Conservation (phyloP, 2,888 invertebrate genomes). For the Branchinecta sandiegonensis region DNA sequence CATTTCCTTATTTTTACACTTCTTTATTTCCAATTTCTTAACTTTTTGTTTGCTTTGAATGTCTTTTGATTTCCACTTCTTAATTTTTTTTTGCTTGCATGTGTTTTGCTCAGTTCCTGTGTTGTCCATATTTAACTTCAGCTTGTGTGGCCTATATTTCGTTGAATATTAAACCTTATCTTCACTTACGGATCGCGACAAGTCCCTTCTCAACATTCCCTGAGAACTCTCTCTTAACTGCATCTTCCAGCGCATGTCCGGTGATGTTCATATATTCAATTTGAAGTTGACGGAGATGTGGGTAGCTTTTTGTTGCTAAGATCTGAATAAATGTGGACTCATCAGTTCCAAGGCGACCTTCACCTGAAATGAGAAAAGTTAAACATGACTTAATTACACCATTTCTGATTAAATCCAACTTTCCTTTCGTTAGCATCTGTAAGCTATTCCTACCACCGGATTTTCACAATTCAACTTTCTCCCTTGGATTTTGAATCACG, state of each 20-base stretch:
- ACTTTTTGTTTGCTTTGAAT: too few species aligned
- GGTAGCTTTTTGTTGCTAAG: conserved; percentile 35
- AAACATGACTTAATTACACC: too few species aligned
- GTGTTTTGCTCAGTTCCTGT: conserved; percentile 28
- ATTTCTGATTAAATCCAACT: too few species aligned
- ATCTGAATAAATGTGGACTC: conserved; percentile 34
- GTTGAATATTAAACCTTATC: conserved; percentile 19
- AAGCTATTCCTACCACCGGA: too few species aligned
- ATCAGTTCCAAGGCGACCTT: conserved; percentile 33
- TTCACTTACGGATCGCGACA: conserved; percentile 57
- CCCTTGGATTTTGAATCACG: too few species aligned
- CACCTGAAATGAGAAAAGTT: conserved; percentile 27
- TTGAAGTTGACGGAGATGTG: conserved; percentile 50
- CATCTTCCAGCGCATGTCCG: conserved; percentile 61
- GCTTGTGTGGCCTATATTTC: conserved; percentile 27
- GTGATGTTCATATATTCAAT: conserved; percentile 65
- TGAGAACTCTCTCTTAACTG: conserved; percentile 67
- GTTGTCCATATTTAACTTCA: conserved; percentile 27
- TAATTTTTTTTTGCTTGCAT: conserved; percentile 26
- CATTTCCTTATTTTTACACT: too few species aligned
- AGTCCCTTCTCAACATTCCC: conserved; percentile 69
- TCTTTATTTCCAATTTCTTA: too few species aligned
- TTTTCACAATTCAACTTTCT: too few species aligned
- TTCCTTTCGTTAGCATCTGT: too few species aligned
- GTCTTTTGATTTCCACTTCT: too few species aligned